Evolutionary conservation across 37 sponge, comb jelly and placozoan species (phyloP), one percentile per base, ranked within the genome.

Genomic region (Chondrilla cf. caribensis): DNA sequence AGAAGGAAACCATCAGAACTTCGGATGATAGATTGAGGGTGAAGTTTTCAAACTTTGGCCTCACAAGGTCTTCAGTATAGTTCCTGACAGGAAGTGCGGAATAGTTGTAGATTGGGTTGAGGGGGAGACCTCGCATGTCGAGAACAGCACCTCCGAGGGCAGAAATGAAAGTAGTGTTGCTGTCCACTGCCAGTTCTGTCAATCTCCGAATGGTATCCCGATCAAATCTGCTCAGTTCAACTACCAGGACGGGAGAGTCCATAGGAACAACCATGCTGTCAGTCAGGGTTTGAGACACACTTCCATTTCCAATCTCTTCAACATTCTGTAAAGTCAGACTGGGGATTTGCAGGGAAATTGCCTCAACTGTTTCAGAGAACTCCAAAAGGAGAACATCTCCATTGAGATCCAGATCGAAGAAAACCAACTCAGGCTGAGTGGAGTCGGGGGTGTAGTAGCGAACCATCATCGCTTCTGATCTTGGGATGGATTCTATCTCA

Each of bases 321-420:
- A 78, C 67, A 80, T 65, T 83, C 79, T 94, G 95, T 31, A 94
- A 73, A 2, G 84, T 60, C 42, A 94, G 81, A 32, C 79, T 79
- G 54, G 66, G 58, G n/a, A 90, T 78, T 9, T 81, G 47, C 60
- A 90, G 42, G 6, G 95, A 82, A 21, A 81, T 84, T 67, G 83
- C 82, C 58, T 94, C 88, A 22, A 94, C 89, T 3, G 95, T 94
- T 51, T 94, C 91, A 54, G 86, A 80, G 62, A 90, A 94, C 28
- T 65, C 80, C 0, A 94, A 82, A 35, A 65, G 72, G 26, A 94
- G 85, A 17, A 70, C 40, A 60, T 88, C 81, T 24, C 70, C 44
- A 25, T 79, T 88, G 24, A 94, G 82, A 68, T 94, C 82, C 37
- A 94, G 84, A 54, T 86, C 51, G 54, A 86, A 94, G 54, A 59